These are phyloP conservation scores for Cantharis nigra DNA, from an alignment of 2,888 invertebrate species.

Conservation along the genomic window DNA sequence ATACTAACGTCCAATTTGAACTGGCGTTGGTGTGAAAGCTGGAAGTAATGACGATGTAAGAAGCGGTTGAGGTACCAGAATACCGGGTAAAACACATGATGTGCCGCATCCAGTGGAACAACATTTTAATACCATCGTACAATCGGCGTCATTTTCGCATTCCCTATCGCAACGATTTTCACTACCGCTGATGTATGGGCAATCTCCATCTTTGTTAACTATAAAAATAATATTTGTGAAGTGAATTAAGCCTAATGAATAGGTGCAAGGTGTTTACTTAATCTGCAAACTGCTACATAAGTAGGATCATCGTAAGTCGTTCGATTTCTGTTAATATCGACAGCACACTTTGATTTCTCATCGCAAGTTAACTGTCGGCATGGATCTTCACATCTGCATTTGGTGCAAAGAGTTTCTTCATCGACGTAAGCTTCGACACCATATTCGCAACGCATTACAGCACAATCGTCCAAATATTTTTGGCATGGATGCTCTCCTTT, in stretches of 20 bases:
- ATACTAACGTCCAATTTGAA: slow-evolving; percentile 45
- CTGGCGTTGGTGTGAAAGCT: slow-evolving; percentile 49
- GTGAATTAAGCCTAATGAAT: not conserved
- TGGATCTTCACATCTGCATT: slow-evolving; percentile 77
- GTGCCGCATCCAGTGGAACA: slow-evolving; percentile 79
- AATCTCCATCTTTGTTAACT: slow-evolving; percentile 74
- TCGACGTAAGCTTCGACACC: slow-evolving; percentile 69
- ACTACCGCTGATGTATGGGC: slow-evolving; percentile 60
- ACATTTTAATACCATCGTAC: slow-evolving; percentile 78
- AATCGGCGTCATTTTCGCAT: slow-evolving; percentile 83
- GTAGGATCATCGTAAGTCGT: slow-evolving; percentile 46
- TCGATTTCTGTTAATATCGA: slow-evolving; percentile 60
- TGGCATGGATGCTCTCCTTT: slow-evolving; percentile 58
- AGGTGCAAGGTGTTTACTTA: slow-evolving; percentile 57
- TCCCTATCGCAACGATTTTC: slow-evolving; percentile 68
- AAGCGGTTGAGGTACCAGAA: slow-evolving; percentile 45
- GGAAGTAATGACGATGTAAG: slow-evolving; percentile 53
- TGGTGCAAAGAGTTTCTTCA: slow-evolving; percentile 65
- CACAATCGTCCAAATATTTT: slow-evolving; percentile 65
- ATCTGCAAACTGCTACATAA: slow-evolving; percentile 68
- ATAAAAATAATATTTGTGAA: slow-evolving; percentile 18
- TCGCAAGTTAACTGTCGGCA: slow-evolving; percentile 68
- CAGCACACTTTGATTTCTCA: slow-evolving; percentile 69
- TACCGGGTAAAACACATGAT: slow-evolving; percentile 66
- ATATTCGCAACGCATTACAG: slow-evolving; percentile 69